Conservation (phyloP, 2,113 vertebrate species). For the Onychostoma macrolepis region DNA sequence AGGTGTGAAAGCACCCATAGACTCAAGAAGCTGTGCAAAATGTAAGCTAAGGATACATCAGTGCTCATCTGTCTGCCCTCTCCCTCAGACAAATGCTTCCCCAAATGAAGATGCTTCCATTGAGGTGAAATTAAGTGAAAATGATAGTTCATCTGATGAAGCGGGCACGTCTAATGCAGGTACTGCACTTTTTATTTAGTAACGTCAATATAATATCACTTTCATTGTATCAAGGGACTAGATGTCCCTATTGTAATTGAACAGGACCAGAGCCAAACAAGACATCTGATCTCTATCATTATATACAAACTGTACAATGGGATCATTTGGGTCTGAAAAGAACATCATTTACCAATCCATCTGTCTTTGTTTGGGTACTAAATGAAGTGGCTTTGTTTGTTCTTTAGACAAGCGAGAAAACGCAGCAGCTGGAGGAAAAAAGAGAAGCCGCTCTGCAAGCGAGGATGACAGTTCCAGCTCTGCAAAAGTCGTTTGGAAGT, state of each 20-base stretch:
- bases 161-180: conserved; percentile 51
- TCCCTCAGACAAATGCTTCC: conserved; percentile 28
- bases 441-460: conserved; percentile 59
- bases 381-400: neutral
- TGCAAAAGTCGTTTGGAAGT: conserved; percentile 77
- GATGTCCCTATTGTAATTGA: neutral
- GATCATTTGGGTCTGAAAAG: neutral
- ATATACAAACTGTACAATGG: neutral
- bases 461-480: conserved; percentile 68
- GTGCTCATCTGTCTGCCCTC: neutral
- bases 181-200: conserved; percentile 40
- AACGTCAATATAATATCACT: neutral
- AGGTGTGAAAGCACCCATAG: too few species aligned
- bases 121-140: conserved; percentile 58
- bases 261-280: neutral
- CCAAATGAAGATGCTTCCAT: conserved; percentile 51
- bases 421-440: conserved; percentile 66
- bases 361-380: neutral
- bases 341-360: neutral
- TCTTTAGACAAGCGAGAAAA: conserved; percentile 58
- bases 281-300: neutral
- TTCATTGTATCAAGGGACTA: neutral
- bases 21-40: neutral
- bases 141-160: conserved; percentile 57
- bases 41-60: neutral